phyloP scores from a whole-genome alignment of 2,113 vertebrate species.

The Rhea americana region DNA sequence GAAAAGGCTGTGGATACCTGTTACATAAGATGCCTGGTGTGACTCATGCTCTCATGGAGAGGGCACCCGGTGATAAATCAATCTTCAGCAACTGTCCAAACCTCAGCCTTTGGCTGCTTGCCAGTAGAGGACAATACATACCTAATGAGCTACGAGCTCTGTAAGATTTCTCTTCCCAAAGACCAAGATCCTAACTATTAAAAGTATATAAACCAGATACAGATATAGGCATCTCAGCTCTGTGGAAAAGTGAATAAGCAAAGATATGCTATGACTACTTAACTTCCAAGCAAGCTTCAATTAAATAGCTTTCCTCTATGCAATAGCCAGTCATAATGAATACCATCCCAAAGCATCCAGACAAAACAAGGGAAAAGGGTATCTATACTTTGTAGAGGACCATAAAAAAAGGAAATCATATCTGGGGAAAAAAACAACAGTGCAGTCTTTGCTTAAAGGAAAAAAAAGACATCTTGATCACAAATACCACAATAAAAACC shows the following conservation, averaged over 20 bases:
- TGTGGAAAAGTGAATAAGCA: neutral
- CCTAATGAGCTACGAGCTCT: neutral
- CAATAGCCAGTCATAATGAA: neutral
- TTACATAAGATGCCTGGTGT: slow-evolving; percentile 20
- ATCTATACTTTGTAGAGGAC: neutral
- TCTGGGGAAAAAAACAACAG: accelerated
- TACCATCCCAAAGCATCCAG: neutral
- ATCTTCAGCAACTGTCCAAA: slow-evolving; percentile 9
- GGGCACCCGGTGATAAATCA: slow-evolving; percentile 28
- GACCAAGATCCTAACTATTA: neutral
- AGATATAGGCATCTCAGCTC: neutral
- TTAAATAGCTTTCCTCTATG: neutral
- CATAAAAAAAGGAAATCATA: neutral
- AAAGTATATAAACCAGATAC: accelerated
- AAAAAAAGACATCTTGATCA: neutral
- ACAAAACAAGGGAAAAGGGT: neutral
- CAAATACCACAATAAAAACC: neutral
- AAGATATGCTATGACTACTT: neutral
- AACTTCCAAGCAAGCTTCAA: neutral
- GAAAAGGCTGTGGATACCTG: neutral
- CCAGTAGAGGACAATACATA: neutral
- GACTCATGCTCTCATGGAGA: neutral
- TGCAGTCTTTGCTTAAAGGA: neutral
- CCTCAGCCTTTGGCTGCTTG: neutral
- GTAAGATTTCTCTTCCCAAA: neutral